These are phyloP conservation scores for Athripsodes cinereus DNA, from an alignment of 2,888 invertebrate species.

Conservation along the genomic window DNA sequence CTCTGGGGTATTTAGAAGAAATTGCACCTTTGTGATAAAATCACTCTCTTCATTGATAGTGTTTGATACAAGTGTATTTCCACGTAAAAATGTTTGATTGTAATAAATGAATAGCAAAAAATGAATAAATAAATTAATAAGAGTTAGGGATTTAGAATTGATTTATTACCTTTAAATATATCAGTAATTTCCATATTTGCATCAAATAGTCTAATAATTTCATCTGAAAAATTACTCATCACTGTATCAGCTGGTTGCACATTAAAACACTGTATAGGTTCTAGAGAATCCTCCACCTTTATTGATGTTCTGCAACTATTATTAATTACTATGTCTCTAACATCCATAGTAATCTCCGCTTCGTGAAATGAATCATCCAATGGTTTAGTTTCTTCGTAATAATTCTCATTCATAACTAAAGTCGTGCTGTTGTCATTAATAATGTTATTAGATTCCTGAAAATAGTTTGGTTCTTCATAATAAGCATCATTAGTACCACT, in stretches of 20 bases:
- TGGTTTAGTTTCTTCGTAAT: slow-evolving; percentile 21
- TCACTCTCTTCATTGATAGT: no score
- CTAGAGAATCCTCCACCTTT: slow-evolving; percentile 45
- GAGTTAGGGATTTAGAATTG: no score
- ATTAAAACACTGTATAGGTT: slow-evolving; percentile 33
- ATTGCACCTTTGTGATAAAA: no score
- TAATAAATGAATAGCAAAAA: no score
- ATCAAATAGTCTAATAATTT: slow-evolving; percentile 23
- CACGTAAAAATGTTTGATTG: no score
- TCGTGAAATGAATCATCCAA: slow-evolving; percentile 4
- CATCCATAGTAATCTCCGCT: not conserved
- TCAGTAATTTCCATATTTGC: slow-evolving; percentile 11
- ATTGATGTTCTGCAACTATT: not conserved
- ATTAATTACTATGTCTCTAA: not conserved
- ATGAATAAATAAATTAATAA: no score
- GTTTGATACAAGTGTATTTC: no score
- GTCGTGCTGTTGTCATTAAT: no score
- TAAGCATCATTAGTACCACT: slow-evolving; percentile 2
- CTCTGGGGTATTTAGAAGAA: no score
- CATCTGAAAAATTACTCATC: slow-evolving; percentile 23
- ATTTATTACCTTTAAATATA: slow-evolving; percentile 11
- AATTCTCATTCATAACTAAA: slow-evolving; percentile 7
- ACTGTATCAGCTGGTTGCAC: slow-evolving; percentile 5
- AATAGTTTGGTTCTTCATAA: slow-evolving; percentile 17
- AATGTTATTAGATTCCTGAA: not conserved